Percentiles rank a stretch among this genome's conserved stretches.
Conservation (phyloP, 2,888 invertebrate species). For the Aspidiotus destructor region DNA sequence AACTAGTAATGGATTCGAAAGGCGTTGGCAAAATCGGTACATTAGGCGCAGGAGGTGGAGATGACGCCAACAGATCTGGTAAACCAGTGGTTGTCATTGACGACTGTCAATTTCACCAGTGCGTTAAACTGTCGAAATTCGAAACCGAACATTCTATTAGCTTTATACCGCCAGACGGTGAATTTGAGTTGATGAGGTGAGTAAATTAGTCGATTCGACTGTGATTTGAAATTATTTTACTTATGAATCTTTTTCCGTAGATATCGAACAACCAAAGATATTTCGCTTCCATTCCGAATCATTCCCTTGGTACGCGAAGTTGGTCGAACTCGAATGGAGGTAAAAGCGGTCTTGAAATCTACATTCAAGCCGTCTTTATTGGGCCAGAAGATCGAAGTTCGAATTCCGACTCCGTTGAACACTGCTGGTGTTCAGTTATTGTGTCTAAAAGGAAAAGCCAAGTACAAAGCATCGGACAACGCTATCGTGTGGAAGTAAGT, state of each 20-base stretch:
- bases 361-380: conserved; percentile 97
- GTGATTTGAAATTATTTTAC: conserved; percentile 12
- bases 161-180: conserved; percentile 99
- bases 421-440: conserved; percentile 98
- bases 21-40: conserved; percentile 52
- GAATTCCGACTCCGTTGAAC: conserved; percentile 96
- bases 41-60: conserved; percentile 41
- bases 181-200: conserved; percentile 97
- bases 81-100: conserved; percentile 99
- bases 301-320: conserved; percentile 97
- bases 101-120: conserved; percentile 99
- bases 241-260: conserved; percentile 44
- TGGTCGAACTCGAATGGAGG: conserved; percentile 99
- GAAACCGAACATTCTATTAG: conserved; percentile 99
- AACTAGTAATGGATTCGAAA: conserved; percentile 95
- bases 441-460: conserved; percentile 97
- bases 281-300: conserved; percentile 97
- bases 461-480: conserved; percentile 99
- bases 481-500: conserved; percentile 92
- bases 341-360: conserved; percentile 96
- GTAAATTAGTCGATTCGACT: conserved; percentile 30
- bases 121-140: conserved; percentile 98
- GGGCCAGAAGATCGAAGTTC: conserved; percentile 98
- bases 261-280: conserved; percentile 98
- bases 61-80: conserved; percentile 58